Evolutionary conservation across 2,888 invertebrate genomes (phyloP).

Genomic region (Polyommatus icarus): DNA sequence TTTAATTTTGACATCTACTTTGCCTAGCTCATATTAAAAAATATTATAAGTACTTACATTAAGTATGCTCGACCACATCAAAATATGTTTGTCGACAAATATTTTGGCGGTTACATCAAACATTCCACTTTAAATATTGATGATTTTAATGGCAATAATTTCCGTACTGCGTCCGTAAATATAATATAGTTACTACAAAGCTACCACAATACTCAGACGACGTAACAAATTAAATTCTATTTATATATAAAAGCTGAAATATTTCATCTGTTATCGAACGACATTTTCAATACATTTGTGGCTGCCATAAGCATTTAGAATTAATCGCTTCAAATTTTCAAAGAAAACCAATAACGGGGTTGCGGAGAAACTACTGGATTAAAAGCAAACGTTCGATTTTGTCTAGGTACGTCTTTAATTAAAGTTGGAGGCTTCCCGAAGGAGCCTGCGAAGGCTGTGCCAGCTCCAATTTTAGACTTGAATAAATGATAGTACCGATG

Average conservation of each 20-base stretch:
- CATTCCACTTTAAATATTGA: too few species aligned
- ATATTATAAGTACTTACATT: too few species aligned
- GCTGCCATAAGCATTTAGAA: constrained; percentile 26
- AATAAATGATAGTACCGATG: neutral
- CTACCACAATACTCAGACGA: neutral
- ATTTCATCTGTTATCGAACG: neutral
- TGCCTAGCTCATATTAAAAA: too few species aligned
- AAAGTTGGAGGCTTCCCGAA: constrained; percentile 41
- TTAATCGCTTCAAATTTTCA: constrained; percentile 29
- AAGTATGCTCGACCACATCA: too few species aligned
- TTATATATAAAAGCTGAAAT: neutral
- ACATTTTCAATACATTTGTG: constrained; percentile 24
- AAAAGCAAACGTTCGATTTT: constrained; percentile 41
- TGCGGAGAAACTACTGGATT: constrained; percentile 39
- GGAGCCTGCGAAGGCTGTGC: constrained; percentile 28
- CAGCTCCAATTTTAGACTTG: neutral
- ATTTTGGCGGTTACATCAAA: too few species aligned
- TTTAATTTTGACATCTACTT: too few species aligned
- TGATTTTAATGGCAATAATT: neutral
- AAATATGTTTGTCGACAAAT: too few species aligned
- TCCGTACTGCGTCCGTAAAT: neutral
- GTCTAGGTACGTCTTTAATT: constrained; percentile 45
- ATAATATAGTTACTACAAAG: neutral
- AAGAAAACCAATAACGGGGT: constrained; percentile 14
- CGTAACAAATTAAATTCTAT: neutral